Conservation (phyloP, 2,888 invertebrate species). For the Drosophila mercatorum region DNA sequence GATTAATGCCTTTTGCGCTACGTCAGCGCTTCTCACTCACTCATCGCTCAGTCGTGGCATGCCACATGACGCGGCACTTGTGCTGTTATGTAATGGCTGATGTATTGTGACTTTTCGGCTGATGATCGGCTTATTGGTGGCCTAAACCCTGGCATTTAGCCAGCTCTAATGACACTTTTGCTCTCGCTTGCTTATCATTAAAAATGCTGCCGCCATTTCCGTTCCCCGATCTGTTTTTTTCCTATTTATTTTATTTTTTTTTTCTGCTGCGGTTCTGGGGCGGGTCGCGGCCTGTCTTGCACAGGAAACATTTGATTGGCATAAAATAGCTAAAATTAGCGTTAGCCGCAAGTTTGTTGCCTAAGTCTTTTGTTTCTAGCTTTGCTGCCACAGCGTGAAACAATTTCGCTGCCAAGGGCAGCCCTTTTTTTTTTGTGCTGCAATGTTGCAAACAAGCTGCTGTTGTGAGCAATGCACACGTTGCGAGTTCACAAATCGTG, state of each 20-base stretch:
- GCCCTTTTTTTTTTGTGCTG: conserved; percentile 55
- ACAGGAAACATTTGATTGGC: conserved; percentile 65
- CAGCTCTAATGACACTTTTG: conserved; percentile 76
- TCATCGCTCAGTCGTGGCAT: conserved; percentile 1
- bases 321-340: conserved; percentile 58
- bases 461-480: conserved; percentile 48
- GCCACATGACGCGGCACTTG: conserved; percentile 52
- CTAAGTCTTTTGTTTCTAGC: conserved; percentile 68
- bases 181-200: conserved; percentile 62
- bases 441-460: conserved; percentile 49
- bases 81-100: conserved; percentile 17
- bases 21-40: conserved; percentile 19
- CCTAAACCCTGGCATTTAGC: conserved; percentile 40
- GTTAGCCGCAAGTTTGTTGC: conserved; percentile 64
- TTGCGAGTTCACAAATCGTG: conserved; percentile 74
- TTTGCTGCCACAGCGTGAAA: conserved; percentile 52
- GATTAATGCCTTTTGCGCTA: conserved; percentile 59
- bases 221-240: conserved; percentile 12
- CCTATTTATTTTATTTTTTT: not conserved
- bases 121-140: conserved; percentile 13
- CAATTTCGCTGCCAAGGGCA: conserved; percentile 76
- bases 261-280: conserved; percentile 56
- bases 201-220: conserved; percentile 66
- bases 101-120: conserved; percentile 2
- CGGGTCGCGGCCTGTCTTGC: conserved; percentile 39